Evolutionary conservation across 2,113 vertebrate species (phyloP).

Genomic region (Gymnocephalus cernua): DNA sequence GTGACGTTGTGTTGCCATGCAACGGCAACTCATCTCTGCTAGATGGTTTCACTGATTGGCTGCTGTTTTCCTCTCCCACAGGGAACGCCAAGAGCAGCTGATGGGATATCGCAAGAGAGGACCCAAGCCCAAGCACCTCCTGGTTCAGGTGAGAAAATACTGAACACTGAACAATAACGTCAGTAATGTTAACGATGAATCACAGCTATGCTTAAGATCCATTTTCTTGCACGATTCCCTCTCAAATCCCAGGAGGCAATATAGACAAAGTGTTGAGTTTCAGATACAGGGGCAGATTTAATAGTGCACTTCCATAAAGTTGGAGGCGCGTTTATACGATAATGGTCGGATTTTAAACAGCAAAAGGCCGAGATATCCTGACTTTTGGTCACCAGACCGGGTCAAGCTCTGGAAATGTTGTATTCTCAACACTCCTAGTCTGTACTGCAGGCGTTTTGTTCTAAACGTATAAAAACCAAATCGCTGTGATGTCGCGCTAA

Average conservation of each 20-base stretch:
- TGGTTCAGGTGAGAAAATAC: constrained; percentile 82
- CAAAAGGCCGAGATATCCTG: neutral
- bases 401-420: neutral
- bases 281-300: neutral
- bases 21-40: constrained; percentile 54
- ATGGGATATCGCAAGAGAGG: constrained; percentile 97
- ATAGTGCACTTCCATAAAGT: neutral
- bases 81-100: constrained; percentile 96
- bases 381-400: neutral
- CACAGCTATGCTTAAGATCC: neutral
- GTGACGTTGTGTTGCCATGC: constrained; percentile 70
- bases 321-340: too few relatives aligned
- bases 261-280: neutral
- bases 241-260: neutral
- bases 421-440: neutral
- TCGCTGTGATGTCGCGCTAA: too few relatives aligned
- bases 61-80: constrained; percentile 73
- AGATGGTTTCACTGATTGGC: constrained; percentile 55
- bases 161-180: neutral
- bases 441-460: neutral
- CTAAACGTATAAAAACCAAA: neutral
- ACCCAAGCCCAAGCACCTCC: constrained; percentile 94
- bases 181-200: neutral
- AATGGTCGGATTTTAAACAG: neutral
- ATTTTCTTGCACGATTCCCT: neutral